Percentiles rank a stretch among this genome's conserved stretches.
Conservation (phyloP, 2,797 vertebrate genomes). For the Spinibarbus caldwelli region DNA sequence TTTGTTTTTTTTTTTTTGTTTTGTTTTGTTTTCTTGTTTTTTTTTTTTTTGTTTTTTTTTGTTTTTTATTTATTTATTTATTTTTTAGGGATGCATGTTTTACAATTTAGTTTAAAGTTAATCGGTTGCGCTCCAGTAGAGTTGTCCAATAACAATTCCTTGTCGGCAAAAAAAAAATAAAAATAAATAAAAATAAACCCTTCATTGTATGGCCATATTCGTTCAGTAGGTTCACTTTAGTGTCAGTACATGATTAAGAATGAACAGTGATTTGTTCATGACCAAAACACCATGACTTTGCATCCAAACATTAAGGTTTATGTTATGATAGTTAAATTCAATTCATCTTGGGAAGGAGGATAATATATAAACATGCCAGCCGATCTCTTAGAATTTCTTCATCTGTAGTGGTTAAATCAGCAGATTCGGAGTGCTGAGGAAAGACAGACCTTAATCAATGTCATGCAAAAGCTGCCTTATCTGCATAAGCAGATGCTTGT, state of each 20-base stretch:
- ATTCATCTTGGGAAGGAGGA: constrained; percentile 26
- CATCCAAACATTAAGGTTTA: background rate
- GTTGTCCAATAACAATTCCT: too few relatives aligned
- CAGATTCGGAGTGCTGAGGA: constrained; percentile 65
- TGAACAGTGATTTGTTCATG: background rate
- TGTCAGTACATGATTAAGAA: background rate
- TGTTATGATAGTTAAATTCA: background rate
- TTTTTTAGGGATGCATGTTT: too few relatives aligned
- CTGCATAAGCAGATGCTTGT: constrained; percentile 70
- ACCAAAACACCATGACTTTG: background rate
- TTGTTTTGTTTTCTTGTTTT: too few relatives aligned
- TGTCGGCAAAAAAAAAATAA: too few relatives aligned
- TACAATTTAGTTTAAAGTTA: too few relatives aligned
- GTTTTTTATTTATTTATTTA: too few relatives aligned
- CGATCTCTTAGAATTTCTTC: constrained; percentile 23
- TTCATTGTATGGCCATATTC: background rate
- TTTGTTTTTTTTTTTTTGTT: too few relatives aligned
- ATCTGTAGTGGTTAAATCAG: constrained; percentile 66
- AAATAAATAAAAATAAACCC: too few relatives aligned
- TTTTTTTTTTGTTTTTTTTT: too few relatives aligned
- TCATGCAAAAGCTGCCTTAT: constrained; percentile 72
- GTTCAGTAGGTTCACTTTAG: background rate
- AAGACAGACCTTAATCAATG: constrained; percentile 71
- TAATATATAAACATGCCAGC: constrained; percentile 21
- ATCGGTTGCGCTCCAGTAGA: too few relatives aligned